Evolutionary conservation across 2,888 invertebrate genomes (phyloP), one percentile per base, ranked within the genome.

Genomic region (Caenorhabditis sp.): DNA sequence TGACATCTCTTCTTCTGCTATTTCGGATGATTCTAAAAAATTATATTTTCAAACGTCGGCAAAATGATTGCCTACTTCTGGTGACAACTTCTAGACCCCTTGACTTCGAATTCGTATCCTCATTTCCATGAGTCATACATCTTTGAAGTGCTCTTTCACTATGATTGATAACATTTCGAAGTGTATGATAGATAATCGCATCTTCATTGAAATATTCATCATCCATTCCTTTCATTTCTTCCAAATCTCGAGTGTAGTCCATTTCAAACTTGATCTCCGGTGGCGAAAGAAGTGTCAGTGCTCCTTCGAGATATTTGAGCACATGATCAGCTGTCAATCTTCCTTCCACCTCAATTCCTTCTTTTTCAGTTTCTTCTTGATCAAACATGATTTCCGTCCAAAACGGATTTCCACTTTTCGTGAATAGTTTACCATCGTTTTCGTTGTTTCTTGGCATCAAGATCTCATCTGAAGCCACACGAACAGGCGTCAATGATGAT

Each of bases 271-370:
- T 59, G 3, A 20, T 5, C 10, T 5, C 14, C 1, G 59, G 43
- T 8, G 59, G 59, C 3, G 43, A 17, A 1, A 21, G 4, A 1
- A 59, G 25, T 4, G 20, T 23, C 17, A 59, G 12, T 25, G 25
- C 14, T 8, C 59, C 59, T 43, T 59, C 59, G 12, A 59, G 38
- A 49, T 43, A 59, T 20, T 49, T 20, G 1, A 59, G 7, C 2
- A 59, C 59, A 49, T 59, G 59, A 23, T 59, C 59, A 7, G 59
- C 38, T 2, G 59, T 49, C 17, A 59, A 25, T 17, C 59, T 2
- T 17, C 59, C 59, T 25, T 59, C 59, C 21, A 43, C 26, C 10
- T 59, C 59, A 20, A 59, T 49, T 43, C 59, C 59, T 21, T 59
- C 59, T 25, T 59, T 49, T 25, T 59, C 59, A 23, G n/a, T 7